A percentile compares a stretch with the other conserved stretches of the same genome.
These are phyloP conservation scores for Trachymyrmex cornetzi DNA, from an alignment of 1,140 invertebrate species.

Conservation along the genomic window DNA sequence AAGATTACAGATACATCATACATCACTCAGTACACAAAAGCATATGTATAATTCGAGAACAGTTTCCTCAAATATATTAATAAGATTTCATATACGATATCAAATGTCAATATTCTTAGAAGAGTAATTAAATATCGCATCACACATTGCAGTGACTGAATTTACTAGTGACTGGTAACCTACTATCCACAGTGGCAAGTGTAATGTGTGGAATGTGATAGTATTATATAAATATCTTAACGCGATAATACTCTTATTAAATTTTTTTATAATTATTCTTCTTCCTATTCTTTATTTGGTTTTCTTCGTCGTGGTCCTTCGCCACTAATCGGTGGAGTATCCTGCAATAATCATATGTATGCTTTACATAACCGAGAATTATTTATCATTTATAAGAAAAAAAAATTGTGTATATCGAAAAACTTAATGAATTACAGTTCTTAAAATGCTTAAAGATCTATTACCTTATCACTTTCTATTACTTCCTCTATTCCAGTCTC, in stretches of 20 bases:
- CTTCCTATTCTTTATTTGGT: conserved; percentile 83
- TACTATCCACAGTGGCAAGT: conserved; percentile 73
- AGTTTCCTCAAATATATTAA: conserved; percentile 54
- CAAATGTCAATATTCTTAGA: conserved; percentile 49
- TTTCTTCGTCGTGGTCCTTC: conserved; percentile 85
- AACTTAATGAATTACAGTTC: not conserved
- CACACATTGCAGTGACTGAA: conserved; percentile 63
- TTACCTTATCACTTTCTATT: conserved; percentile 79
- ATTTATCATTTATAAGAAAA: not conserved
- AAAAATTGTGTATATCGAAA: not conserved
- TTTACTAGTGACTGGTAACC: conserved; percentile 66
- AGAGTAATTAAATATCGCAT: conserved; percentile 70
- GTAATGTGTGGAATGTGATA: conserved; percentile 79
- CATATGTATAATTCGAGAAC: conserved; percentile 56
- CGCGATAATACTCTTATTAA: conserved; percentile 56
- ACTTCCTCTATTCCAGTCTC: conserved; percentile 84
- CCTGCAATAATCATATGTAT: conserved; percentile 33
- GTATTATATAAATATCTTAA: conserved; percentile 75
- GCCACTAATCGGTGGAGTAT: conserved; percentile 56
- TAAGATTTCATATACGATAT: conserved; percentile 50
- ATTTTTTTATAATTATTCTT: conserved; percentile 63
- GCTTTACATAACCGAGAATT: not conserved
- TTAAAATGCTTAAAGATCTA: not conserved
- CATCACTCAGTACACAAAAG: conserved; percentile 64
- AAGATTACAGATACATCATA: conserved; percentile 58